Evolutionary conservation across 1,140 invertebrate species (phyloP).

Genomic region (Chymomyza costata): DNA sequence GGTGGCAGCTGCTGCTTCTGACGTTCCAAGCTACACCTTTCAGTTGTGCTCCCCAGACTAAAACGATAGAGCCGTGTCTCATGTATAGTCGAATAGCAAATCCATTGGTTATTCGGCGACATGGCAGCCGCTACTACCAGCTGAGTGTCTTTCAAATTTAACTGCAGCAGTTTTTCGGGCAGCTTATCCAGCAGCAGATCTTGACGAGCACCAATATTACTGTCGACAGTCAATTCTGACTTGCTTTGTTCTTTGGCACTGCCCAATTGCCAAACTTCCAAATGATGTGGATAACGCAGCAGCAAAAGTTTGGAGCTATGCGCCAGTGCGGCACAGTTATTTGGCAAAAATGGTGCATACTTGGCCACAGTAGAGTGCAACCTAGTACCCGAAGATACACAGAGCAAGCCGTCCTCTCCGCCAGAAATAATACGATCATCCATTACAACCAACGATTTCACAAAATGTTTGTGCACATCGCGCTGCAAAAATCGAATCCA

Average conservation of each 20-base stretch:
- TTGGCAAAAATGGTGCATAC: slow-evolving; percentile 83
- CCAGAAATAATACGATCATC: slow-evolving; percentile 84
- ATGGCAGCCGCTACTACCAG: slow-evolving; percentile 77
- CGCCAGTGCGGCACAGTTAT: slow-evolving; percentile 79
- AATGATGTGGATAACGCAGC: slow-evolving; percentile 81
- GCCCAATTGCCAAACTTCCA: slow-evolving; percentile 82
- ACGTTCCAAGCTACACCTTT: slow-evolving; percentile 74
- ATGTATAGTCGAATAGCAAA: slow-evolving; percentile 84
- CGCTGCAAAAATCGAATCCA: slow-evolving; percentile 89
- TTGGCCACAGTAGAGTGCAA: slow-evolving; percentile 80
- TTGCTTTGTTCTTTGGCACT: slow-evolving; percentile 34
- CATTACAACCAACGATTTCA: slow-evolving; percentile 81
- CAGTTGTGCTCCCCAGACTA: slow-evolving; percentile 3
- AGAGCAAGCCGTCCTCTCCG: slow-evolving; percentile 86
- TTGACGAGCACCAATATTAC: slow-evolving; percentile 9
- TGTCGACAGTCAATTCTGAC: too few relatives aligned
- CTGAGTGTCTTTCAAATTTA: slow-evolving; percentile 40
- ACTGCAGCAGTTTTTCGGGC: slow-evolving; percentile 82
- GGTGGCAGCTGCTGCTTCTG: slow-evolving; percentile 74
- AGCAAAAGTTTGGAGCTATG: slow-evolving; percentile 79
- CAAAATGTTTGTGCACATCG: slow-evolving; percentile 89
- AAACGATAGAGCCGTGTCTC: slow-evolving; percentile 80
- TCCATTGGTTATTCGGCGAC: slow-evolving; percentile 81
- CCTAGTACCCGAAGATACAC: slow-evolving; percentile 79
- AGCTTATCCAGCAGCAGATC: slow-evolving; percentile 63